Evolutionary conservation across 2,888 invertebrate species (phyloP).

Genomic region (Diadromus collaris): DNA sequence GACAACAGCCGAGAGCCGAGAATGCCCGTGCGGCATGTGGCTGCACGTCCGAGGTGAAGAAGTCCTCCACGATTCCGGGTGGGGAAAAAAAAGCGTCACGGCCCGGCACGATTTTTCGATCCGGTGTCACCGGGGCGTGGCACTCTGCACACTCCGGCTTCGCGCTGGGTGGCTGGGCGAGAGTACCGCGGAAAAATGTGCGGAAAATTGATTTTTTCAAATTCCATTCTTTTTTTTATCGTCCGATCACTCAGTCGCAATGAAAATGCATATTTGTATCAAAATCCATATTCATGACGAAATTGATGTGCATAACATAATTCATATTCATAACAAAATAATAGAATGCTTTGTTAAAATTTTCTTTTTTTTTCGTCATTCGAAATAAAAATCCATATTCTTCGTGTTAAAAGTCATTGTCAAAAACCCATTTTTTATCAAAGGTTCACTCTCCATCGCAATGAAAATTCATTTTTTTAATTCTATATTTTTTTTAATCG

Average conservation of each 20-base stretch:
- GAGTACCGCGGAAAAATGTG: conserved; percentile 6
- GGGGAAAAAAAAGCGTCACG: conserved; percentile 66
- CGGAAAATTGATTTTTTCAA: neutral
- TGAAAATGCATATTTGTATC: too few relatives aligned
- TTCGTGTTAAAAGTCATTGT: too few relatives aligned
- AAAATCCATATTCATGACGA: too few relatives aligned
- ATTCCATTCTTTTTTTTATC: neutral
- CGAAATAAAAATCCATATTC: neutral
- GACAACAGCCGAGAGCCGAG: conserved; percentile 62
- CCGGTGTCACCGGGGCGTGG: conserved; percentile 60
- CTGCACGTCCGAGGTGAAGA: conserved; percentile 52
- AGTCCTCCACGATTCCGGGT: conserved; percentile 41
- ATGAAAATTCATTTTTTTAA: neutral
- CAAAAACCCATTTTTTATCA: neutral
- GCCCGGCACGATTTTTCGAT: conserved; percentile 58
- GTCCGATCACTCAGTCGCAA: too few relatives aligned
- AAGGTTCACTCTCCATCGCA: neutral
- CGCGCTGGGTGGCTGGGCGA: conserved; percentile 64
- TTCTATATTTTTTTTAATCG: too few relatives aligned
- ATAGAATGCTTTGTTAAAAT: too few relatives aligned
- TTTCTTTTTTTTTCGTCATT: too few relatives aligned
- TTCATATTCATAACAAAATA: too few relatives aligned
- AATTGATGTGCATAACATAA: too few relatives aligned
- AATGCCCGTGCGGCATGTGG: conserved; percentile 64
- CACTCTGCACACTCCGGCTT: conserved; percentile 28